Percentiles rank a stretch among this genome's conserved stretches.
phyloP scores from a whole-genome alignment of 23 tunicate species.

The Clavelina lepadiformis region DNA sequence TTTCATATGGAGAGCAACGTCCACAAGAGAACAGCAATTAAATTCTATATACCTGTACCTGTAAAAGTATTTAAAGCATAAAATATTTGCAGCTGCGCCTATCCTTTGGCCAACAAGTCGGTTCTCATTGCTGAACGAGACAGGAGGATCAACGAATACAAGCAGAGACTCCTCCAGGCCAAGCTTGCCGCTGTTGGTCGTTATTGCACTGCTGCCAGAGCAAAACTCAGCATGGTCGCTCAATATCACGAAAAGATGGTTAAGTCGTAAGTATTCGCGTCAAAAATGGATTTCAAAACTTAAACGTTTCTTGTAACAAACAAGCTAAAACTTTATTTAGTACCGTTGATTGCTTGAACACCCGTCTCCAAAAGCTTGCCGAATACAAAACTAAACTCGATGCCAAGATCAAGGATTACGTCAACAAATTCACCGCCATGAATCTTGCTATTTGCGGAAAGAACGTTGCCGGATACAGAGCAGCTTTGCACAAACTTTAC shows the following conservation, averaged over 20 bases:
- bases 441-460: conserved; percentile 12
- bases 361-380: conserved; percentile 29
- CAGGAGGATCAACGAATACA: conserved; percentile 9
- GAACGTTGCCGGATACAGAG: conserved; percentile 16
- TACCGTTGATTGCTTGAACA: conserved; percentile 22
- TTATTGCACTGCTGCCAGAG: conserved; percentile 18
- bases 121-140: conserved; percentile 21
- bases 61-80: no score
- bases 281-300: not conserved
- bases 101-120: no score
- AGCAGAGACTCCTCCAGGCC: not conserved
- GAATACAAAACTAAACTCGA: conserved; percentile 2
- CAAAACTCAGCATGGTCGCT: not conserved
- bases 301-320: not conserved
- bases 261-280: conserved; percentile 19
- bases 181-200: not conserved
- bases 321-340: conserved; percentile 1
- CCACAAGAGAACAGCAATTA: no score
- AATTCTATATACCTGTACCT: no score
- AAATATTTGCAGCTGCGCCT: no score
- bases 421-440: conserved; percentile 5
- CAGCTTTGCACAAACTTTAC: conserved; percentile 14
- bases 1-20: no score
- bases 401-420: conserved; percentile 13
- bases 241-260: conserved; percentile 21